Evolutionary conservation across 1,140 invertebrate species (phyloP).

Genomic region (Saxidomus purpurata): DNA sequence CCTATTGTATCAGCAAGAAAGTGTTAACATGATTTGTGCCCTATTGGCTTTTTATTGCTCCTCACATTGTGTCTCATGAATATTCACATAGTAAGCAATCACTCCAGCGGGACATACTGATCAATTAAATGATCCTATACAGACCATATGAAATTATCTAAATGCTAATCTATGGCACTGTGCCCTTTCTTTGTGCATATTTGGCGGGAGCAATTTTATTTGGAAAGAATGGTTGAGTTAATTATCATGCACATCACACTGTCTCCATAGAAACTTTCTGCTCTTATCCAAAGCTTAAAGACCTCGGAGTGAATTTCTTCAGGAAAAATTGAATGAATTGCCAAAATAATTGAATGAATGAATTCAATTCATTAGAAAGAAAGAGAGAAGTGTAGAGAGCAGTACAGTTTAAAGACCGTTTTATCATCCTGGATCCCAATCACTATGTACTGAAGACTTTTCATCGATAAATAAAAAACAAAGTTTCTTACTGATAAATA

Average conservation of each 20-base stretch:
- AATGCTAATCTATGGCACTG: conserved; percentile 9
- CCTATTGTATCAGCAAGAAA: not conserved
- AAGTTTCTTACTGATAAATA: no score
- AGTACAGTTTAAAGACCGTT: no score
- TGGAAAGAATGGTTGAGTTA: not conserved
- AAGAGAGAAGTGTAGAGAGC: no score
- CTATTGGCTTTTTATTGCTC: conserved; percentile 16
- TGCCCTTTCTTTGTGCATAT: conserved; percentile 16
- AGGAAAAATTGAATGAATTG: no score
- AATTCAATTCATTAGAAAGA: no score
- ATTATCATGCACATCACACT: not conserved
- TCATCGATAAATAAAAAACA: no score
- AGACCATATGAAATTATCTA: conserved; percentile 22
- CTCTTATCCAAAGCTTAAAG: not conserved
- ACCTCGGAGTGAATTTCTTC: no score
- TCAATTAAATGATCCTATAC: conserved; percentile 13
- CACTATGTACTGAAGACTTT: no score
- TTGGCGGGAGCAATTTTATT: not conserved
- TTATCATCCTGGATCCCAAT: no score
- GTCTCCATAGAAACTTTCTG: not conserved
- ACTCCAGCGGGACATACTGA: not conserved
- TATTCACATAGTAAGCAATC: conserved; percentile 31
- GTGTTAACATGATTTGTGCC: conserved; percentile 8
- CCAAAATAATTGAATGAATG: no score
- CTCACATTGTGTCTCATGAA: conserved; percentile 17